Evolutionary conservation across 2,113 vertebrate species (phyloP).

Genomic region (Hylia prasina): DNA sequence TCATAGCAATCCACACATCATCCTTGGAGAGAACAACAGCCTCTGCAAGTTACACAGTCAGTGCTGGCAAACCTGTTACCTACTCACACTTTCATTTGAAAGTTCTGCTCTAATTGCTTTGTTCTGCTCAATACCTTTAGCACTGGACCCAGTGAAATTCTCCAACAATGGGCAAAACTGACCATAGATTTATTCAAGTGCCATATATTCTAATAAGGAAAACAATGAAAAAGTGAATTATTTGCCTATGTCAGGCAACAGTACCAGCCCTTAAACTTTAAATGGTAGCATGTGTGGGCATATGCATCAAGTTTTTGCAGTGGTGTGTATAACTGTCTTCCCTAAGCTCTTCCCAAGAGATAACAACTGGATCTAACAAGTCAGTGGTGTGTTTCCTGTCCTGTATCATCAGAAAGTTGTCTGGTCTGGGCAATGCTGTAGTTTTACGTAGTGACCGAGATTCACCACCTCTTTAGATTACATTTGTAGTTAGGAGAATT

Average conservation of each 20-base stretch:
- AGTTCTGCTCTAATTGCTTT: background rate
- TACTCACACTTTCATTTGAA: background rate
- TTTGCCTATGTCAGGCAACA: background rate
- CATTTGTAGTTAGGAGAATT: background rate
- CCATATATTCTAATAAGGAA: background rate
- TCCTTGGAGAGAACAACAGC: background rate
- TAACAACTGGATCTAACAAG: background rate
- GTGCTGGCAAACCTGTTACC: background rate
- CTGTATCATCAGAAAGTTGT: background rate
- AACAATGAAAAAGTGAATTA: background rate
- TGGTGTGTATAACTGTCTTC: background rate
- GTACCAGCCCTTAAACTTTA: background rate
- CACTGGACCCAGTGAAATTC: background rate
- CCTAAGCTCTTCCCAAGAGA: background rate
- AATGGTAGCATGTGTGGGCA: background rate
- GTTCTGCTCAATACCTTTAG: background rate
- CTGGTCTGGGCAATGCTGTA: background rate
- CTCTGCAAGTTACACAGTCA: background rate
- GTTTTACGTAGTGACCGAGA: background rate
- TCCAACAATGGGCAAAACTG: background rate
- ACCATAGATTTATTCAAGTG: background rate
- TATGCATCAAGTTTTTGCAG: background rate
- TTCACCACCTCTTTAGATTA: background rate
- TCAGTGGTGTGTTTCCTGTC: background rate
- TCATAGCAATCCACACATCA: background rate